Evolutionary conservation across 2,888 invertebrate genomes (phyloP), one percentile per base, ranked within the genome.

Genomic region (Boloria selene): DNA sequence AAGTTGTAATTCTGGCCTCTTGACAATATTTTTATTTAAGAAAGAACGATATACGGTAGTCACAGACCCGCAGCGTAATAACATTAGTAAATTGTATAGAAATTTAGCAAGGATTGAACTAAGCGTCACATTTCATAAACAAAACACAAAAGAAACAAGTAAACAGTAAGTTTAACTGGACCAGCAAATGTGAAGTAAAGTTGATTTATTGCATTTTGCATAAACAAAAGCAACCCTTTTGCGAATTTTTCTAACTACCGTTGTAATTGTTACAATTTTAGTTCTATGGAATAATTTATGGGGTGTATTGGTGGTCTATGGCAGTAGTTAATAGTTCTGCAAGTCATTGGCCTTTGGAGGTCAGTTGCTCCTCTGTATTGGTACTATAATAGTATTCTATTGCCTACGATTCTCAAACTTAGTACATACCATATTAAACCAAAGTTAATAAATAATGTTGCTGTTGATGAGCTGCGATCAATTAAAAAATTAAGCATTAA

Each of bases 321-420:
- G 83, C 79, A 83, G 83, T 77, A 71, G 79, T 67, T 68, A 70
- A 75, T 72, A 71, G 76, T 85, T 87, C 81, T 84, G 89, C 88
- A 87, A 90, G 90, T 92, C 91, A 92, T 75, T 77, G 63, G 80
- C 79, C 76, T 88, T 90, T 90, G 88, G 88, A 88, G 87, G 88
- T 90, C 86, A 88, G 85, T 88, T 79, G 81, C 71, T 71, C 67
- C 77, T 80, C 79, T 81, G 76, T 76, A 73, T 77, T 73, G 79
- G 80, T 79, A 81, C 70, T 76, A 75, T 79, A 78, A 79, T 80
- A 76, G 73, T 73, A 77, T 71, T 73, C 66, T 61, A 67, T 65
- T 65, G 56, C 3, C 78, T 76, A 69, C 60, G 82, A 7, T 75
- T 72, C 79, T 80, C 84, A 89, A 89, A 82, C 70, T 61, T 54